Conservation (phyloP, 2,113 vertebrate species). For the Gymnorhina tibicen region DNA sequence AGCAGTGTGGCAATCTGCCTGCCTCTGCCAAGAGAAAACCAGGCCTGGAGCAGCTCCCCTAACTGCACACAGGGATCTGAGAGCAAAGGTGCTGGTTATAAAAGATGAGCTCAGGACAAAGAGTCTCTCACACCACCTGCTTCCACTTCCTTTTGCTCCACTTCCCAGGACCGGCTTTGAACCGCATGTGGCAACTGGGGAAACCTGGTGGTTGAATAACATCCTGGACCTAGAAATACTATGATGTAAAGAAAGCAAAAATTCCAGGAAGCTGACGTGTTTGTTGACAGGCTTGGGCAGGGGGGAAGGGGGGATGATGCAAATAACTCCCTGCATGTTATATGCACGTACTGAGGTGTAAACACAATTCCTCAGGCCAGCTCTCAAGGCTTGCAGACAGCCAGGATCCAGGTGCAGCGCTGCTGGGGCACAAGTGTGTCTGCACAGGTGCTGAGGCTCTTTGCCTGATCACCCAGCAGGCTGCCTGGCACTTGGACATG, state of each 20-base stretch:
- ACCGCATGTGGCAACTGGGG: rapidly evolving
- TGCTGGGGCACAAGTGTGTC: not conserved
- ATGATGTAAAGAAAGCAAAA: constrained; percentile 1
- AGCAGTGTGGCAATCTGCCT: not conserved
- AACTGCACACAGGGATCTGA: not conserved
- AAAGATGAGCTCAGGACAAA: not conserved
- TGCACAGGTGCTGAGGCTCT: not conserved
- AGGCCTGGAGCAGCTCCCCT: not conserved
- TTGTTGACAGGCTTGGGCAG: not conserved
- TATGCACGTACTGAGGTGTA: not conserved
- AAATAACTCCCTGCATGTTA: not conserved
- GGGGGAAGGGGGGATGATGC: not conserved
- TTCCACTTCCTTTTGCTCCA: not conserved
- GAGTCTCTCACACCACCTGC: not conserved
- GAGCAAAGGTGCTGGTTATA: not conserved
- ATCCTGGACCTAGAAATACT: not conserved
- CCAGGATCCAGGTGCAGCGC: not conserved
- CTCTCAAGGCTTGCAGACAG: not conserved
- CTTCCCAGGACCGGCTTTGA: not conserved
- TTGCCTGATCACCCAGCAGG: not conserved
- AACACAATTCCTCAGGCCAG: not conserved
- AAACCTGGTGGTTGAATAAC: not conserved
- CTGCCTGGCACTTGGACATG: not conserved
- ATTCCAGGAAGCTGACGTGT: constrained; percentile 4
- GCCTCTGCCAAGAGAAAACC: not conserved